A percentile compares a stretch with the other conserved stretches of the same genome.
Evolutionary conservation across 2,113 vertebrate species (phyloP).

Genomic region (Siphamia tubifer): DNA sequence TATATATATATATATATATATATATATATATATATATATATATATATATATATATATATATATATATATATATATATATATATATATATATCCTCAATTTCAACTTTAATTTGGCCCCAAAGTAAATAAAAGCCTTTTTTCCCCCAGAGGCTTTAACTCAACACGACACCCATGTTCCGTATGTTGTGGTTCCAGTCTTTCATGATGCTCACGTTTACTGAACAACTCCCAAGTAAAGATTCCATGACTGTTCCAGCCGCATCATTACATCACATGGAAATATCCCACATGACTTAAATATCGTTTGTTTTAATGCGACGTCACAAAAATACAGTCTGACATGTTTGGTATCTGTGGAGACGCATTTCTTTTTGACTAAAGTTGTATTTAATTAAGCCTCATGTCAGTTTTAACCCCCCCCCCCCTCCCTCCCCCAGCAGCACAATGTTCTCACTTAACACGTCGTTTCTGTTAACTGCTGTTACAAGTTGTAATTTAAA

Average conservation of each 20-base stretch:
- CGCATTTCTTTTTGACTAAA: not conserved
- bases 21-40: too few relatives aligned
- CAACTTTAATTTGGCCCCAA: slow-evolving; percentile 20
- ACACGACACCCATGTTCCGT: not conserved
- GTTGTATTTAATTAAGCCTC: too few relatives aligned
- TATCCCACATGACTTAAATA: not conserved
- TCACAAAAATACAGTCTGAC: not conserved
- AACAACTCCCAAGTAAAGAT: not conserved
- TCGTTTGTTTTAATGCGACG: not conserved
- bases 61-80: too few relatives aligned
- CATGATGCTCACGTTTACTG: slow-evolving; percentile 4
- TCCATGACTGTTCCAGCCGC: not conserved
- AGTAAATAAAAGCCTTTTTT: not conserved
- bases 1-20: too few relatives aligned
- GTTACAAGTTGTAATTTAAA: too few relatives aligned
- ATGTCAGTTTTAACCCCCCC: too few relatives aligned
- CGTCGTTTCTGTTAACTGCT: too few relatives aligned
- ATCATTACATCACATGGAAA: slow-evolving; percentile 33
- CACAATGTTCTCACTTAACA: too few relatives aligned
- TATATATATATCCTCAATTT: too few relatives aligned
- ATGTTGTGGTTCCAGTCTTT: not conserved
- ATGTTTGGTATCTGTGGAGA: slow-evolving; percentile 11
- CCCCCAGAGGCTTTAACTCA: not conserved
- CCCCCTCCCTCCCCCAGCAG: too few relatives aligned
- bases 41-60: too few relatives aligned